Evolutionary conservation across 2,797 vertebrate genomes (phyloP), one percentile per base, ranked within the genome.

Genomic region (Tragelaphus eurycerus): DNA sequence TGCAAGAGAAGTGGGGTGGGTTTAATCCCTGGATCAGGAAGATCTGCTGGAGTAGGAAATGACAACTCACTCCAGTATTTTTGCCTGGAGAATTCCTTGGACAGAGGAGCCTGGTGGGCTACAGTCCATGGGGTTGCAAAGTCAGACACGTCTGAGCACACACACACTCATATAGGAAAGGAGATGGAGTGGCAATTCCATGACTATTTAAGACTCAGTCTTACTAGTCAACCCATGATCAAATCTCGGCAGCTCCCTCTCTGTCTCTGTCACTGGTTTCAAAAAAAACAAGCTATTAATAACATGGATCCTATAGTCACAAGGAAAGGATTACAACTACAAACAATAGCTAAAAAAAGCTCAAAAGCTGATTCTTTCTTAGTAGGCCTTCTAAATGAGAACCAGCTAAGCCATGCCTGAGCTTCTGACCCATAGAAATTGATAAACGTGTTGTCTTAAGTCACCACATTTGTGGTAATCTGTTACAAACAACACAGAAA

Each of bases 1-100:
- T 4, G 23, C 38, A 74, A 74, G 23, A 14, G 38, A 74, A 25
- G 12, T 1, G 0, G 12, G 3, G 14, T 14, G 23, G 2, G 71
- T 74, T 74, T 38, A 43, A 43, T 7, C 38, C 12, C 38, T 74
- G 71, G 23, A 43, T 74, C 23, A 43, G 71, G 71, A 74, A 43
- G 71, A 74, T 43, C 67, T 21, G 0, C 34, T 74, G 21, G 38
- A 74, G 11, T 43, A 25, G 34, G 12, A 25, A 74, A 74, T 43
- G 38, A 16, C 21, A 74, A 43, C 21, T 23, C 6, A 43, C 5
- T 74, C 71, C 71, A 74, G 23, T 43, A 25, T 14, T 74, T 43
- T 14, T 74, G 71, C 71, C 71, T 74, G 71, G 67, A 74, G 21
- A 74, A 74, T 25, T 74, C 1, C 12, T 3, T 25, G 21, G 38